These are phyloP conservation scores for Holocentrus rufus DNA, from an alignment of 2,797 vertebrate species.

Conservation along the genomic window DNA sequence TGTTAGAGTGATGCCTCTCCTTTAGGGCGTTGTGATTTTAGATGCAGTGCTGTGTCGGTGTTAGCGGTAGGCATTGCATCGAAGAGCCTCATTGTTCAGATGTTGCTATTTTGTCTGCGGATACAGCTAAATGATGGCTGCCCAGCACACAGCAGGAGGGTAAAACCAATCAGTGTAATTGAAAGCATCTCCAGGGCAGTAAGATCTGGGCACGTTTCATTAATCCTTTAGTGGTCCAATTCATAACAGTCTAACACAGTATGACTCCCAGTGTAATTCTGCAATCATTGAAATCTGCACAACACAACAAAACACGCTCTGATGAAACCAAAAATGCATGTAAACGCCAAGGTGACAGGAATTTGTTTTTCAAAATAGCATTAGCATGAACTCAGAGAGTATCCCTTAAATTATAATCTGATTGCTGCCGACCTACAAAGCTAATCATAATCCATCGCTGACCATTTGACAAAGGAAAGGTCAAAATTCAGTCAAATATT, in stretches of 20 bases:
- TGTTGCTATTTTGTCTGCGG: constrained; percentile 52
- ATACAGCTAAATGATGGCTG: constrained; percentile 54
- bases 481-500: too few relatives aligned
- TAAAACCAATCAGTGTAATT: constrained; percentile 77
- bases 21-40: constrained; percentile 36
- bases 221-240: constrained; percentile 73
- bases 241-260: constrained; percentile 60
- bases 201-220: constrained; percentile 74
- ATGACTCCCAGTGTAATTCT: constrained; percentile 50
- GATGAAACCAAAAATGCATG: constrained; percentile 46
- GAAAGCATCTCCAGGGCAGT: constrained; percentile 76
- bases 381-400: not conserved
- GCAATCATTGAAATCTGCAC: constrained; percentile 54
- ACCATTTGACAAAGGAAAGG: not conserved
- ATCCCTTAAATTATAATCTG: not conserved
- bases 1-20: constrained; percentile 52
- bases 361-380: not conserved
- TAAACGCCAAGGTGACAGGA: not conserved
- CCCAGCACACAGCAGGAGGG: constrained; percentile 58
- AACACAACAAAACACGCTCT: constrained; percentile 48
- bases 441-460: constrained; percentile 1
- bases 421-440: not conserved
- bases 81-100: constrained; percentile 48
- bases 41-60: constrained; percentile 49
- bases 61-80: constrained; percentile 50